Base-by-base conservation (phyloP, 2,797 vertebrate species). In the Smutsia temminckii region DNA sequence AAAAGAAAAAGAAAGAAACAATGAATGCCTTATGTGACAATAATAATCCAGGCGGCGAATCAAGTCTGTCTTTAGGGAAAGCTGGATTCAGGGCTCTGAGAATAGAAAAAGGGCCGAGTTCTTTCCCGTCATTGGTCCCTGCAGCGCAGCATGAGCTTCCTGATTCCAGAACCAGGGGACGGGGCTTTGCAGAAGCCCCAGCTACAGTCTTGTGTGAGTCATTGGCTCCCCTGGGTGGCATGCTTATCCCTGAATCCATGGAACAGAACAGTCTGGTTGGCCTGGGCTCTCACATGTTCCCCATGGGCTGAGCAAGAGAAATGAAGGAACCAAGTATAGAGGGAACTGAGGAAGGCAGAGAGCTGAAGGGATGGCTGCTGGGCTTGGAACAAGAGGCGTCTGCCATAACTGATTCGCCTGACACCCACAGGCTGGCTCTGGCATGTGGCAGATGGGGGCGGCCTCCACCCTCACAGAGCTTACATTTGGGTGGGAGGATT, bases 351-450 rank as follows among this genome's bases (percentile, higher is more conserved):
- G 21, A 32, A 9, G 4, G 0, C 0, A 5, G 63, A 77, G 46
- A 51, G 57, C 1, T 1, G 42, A 77, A 69, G 0, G 34, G 85
- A 10, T 8, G 34, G 46, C 46, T 51, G 42, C 69, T 49, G 40
- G 61, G 14, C 0, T 0, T 1, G 42, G 59, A 53, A 5, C 3
- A 0, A 13, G 49, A 23, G 59, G 3, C 1, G 3, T 17, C 40
- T 0, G 0, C 40, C 13, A 0, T 13, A 0, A 12, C 11, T 3
- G 21, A 9, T 13, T 18, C 20, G 0, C 55, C 32, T 1, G 2
- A 0, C 3, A 3, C 49, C 53, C 37, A 1, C 3, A 72, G 6
- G 25, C 69, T 71, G 91, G 42, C 16, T n/a, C 46, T 16, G 23
- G 37, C 72, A n/a, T 0, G 27, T 23, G 4, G 14, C 16, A 7